phyloP scores from a whole-genome alignment of 2,113 vertebrate genomes.

The Heptranchias perlo region DNA sequence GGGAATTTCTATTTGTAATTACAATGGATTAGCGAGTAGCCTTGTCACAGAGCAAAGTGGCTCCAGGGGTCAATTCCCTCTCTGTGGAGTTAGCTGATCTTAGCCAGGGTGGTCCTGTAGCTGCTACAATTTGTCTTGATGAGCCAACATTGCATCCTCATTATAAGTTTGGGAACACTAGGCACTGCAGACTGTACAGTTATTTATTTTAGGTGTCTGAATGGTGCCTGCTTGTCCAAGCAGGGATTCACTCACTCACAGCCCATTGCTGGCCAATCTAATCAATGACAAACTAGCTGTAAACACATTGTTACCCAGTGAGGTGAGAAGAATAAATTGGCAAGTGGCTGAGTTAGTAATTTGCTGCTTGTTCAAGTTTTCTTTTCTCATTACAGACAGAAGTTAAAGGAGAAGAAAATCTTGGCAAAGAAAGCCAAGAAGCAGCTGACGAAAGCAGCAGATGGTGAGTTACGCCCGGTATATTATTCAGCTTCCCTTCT shows the following conservation, averaged over 20 bases:
- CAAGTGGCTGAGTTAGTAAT: constrained; percentile 34
- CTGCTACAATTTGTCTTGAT: background rate
- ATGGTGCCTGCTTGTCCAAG: background rate
- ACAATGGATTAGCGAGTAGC: background rate
- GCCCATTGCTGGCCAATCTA: background rate
- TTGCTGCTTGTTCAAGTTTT: constrained; percentile 26
- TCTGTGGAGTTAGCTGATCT: background rate
- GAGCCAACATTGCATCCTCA: background rate
- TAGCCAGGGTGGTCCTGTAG: background rate
- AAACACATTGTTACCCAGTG: background rate
- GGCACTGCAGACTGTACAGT: background rate
- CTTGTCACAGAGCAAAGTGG: background rate
- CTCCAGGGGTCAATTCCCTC: background rate
- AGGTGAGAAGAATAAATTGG: background rate
- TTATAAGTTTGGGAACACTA: background rate
- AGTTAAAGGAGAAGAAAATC: constrained; percentile 71
- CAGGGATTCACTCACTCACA: background rate
- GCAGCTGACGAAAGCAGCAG: constrained; percentile 56
- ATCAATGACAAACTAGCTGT: constrained; percentile 27
- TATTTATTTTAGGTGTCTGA: background rate
- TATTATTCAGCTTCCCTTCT: background rate
- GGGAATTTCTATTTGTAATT: background rate
- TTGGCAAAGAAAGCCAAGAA: constrained; percentile 66
- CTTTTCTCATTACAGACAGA: constrained; percentile 58
- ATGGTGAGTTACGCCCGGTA: constrained; percentile 50